phyloP scores from a whole-genome alignment of 2,797 vertebrate genomes.

The Otolemur crassicaudatus region DNA sequence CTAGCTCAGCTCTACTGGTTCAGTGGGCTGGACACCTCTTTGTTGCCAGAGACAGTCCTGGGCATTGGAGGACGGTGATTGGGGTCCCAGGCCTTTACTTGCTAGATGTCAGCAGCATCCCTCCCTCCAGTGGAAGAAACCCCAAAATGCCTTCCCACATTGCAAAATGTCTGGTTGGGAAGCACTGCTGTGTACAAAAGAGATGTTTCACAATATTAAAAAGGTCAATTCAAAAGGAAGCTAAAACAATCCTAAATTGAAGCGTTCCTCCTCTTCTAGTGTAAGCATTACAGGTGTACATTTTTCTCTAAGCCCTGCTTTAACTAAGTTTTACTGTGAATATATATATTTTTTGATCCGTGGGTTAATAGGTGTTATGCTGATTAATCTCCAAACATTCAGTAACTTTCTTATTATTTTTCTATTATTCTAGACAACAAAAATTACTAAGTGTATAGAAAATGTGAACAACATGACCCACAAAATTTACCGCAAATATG shows the following conservation, averaged over 20 bases:
- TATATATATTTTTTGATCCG: neutral
- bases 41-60: neutral
- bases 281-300: neutral
- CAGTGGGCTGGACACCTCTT: neutral
- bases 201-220: neutral
- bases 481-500: neutral
- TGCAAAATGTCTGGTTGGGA: neutral
- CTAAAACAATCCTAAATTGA: neutral
- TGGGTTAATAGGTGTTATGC: neutral
- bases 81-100: neutral
- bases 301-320: neutral
- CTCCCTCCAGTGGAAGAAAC: neutral
- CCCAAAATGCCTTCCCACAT: neutral
- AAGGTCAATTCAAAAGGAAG: neutral
- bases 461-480: neutral
- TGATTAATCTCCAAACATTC: constrained; percentile 31
- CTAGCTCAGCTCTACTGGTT: neutral
- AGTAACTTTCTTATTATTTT: constrained; percentile 32
- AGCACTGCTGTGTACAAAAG: neutral
- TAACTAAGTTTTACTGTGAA: neutral
- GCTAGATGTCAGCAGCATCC: neutral
- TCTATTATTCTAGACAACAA: constrained; percentile 7
- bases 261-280: neutral
- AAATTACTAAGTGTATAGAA: neutral
- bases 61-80: neutral